Evolutionary conservation across 2,113 vertebrate genomes (phyloP).

Genomic region (Tiliqua scincoides): DNA sequence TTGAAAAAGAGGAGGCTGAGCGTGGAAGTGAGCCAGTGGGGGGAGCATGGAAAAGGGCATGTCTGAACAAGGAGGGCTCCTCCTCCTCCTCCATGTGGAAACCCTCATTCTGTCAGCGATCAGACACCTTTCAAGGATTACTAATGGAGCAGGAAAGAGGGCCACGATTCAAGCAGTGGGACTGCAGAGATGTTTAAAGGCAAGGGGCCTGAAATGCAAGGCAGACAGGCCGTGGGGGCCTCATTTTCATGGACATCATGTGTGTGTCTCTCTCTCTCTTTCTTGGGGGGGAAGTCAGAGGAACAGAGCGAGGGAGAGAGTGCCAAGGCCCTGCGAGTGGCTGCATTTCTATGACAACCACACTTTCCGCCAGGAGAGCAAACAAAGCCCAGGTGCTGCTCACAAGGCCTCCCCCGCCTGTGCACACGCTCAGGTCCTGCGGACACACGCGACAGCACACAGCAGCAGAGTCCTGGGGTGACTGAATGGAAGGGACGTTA

Average conservation of each 20-base stretch:
- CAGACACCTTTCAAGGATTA: conserved; percentile 32
- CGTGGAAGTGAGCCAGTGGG: no score
- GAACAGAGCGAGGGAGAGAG: conserved; percentile 13
- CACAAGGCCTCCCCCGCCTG: background rate
- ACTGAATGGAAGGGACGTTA: no score
- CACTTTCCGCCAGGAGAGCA: conserved; percentile 44
- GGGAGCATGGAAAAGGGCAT: no score
- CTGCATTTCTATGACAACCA: conserved; percentile 68
- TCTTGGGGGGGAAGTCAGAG: background rate
- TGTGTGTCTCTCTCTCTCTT: no score
- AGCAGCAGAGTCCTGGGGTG: background rate
- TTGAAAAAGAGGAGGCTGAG: no score
- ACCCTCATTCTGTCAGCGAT: conserved; percentile 15
- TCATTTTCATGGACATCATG: conserved; percentile 36
- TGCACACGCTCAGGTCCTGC: background rate
- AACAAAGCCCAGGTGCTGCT: conserved; percentile 35
- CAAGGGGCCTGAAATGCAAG: conserved; percentile 35
- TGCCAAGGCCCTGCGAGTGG: conserved; percentile 41
- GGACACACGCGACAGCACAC: background rate
- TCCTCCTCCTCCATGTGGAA: background rate
- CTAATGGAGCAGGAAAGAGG: conserved; percentile 51
- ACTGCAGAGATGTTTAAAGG: conserved; percentile 41
- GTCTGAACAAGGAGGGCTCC: background rate
- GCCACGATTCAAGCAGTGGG: conserved; percentile 51
- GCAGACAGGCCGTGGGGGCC: background rate